These are phyloP conservation scores for Uropetala carovei DNA, from an alignment of 2,888 invertebrate species.

Conservation along the genomic window DNA sequence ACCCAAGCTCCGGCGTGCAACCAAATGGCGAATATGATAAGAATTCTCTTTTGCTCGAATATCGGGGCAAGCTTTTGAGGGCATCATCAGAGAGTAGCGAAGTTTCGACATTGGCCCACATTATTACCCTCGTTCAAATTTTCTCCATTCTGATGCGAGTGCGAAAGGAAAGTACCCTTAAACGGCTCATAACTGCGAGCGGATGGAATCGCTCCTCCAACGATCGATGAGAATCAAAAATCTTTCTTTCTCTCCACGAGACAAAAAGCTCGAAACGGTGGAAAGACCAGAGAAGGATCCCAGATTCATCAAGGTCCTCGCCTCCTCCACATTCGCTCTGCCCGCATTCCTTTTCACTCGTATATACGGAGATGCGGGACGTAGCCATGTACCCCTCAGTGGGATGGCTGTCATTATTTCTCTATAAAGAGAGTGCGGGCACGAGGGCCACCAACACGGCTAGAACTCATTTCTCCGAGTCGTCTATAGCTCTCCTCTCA, in stretches of 20 bases:
- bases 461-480: not conserved
- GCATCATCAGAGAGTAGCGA: not conserved
- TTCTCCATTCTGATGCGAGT: not conserved
- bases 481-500: not conserved
- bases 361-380: not conserved
- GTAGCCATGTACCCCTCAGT: not conserved
- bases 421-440: not conserved
- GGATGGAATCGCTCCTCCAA: no score
- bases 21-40: not conserved
- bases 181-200: not conserved
- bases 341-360: not conserved
- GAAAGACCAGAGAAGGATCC: not conserved
- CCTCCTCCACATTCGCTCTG: not conserved
- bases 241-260: not conserved
- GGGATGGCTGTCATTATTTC: not conserved
- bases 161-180: no score
- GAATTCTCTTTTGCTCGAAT: not conserved
- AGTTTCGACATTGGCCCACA: not conserved
- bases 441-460: not conserved
- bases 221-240: no score
- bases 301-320: not conserved
- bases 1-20: slow-evolving; percentile 9
- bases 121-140: not conserved
- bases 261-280: not conserved
- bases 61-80: not conserved